These are phyloP conservation scores for Meandrina meandrites DNA, from an alignment of 92 coral and sea anemone species.

Conservation along the genomic window DNA sequence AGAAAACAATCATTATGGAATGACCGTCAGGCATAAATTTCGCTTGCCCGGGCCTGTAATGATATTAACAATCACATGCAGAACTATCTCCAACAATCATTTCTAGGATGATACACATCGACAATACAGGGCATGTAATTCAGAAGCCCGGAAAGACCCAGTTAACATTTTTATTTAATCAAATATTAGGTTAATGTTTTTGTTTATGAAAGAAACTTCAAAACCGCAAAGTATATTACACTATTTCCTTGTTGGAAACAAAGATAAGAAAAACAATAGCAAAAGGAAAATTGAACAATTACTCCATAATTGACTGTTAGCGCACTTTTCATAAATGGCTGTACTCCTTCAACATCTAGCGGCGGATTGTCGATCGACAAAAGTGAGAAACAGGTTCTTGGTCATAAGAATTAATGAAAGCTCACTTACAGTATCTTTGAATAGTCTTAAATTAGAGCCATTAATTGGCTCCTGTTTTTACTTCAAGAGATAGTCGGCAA, in stretches of 20 bases:
- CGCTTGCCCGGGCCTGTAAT: neutral
- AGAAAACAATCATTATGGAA: neutral
- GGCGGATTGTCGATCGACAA: too few species aligned
- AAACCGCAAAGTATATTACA: neutral
- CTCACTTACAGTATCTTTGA: neutral
- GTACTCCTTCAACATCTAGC: too few species aligned
- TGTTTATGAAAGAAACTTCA: neutral
- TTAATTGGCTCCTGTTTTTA: neutral
- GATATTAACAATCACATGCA: neutral
- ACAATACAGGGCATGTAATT: too few species aligned
- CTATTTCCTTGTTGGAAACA: neutral
- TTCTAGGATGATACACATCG: neutral
- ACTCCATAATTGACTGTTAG: neutral
- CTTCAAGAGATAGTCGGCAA: neutral
- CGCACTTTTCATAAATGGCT: too few species aligned
- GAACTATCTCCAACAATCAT: neutral
- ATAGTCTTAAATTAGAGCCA: neutral
- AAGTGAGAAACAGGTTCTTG: too few species aligned
- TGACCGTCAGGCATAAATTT: neutral
- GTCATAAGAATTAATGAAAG: neutral
- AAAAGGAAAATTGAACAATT: neutral
- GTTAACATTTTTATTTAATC: neutral
- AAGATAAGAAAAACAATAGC: neutral
- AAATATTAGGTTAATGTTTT: neutral
- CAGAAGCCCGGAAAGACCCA: neutral